These are phyloP conservation scores for Dolomedes plantarius DNA, from an alignment of 2,888 invertebrate genomes.

Conservation along the genomic window DNA sequence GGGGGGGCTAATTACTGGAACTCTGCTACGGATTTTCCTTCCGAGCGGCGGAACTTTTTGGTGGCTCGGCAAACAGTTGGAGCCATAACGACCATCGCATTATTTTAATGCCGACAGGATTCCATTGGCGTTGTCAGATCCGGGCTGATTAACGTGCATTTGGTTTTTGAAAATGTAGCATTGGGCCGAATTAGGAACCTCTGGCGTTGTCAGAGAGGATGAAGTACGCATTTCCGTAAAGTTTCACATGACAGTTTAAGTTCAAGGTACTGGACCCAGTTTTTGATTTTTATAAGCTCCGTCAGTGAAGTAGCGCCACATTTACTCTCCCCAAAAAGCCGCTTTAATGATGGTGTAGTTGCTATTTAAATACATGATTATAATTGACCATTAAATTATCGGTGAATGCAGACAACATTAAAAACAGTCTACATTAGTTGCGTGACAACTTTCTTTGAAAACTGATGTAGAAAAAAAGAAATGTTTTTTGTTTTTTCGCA, in stretches of 20 bases:
- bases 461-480: too few species aligned
- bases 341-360: background rate
- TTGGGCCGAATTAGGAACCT: constrained; percentile 21
- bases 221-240: constrained; percentile 36
- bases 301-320: constrained; percentile 1
- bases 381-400: background rate
- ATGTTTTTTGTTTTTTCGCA: too few species aligned
- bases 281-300: background rate
- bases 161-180: constrained; percentile 27
- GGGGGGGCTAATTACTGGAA: constrained; percentile 49
- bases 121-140: constrained; percentile 53
- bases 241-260: constrained; percentile 37
- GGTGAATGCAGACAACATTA: background rate
- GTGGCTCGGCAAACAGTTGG: constrained; percentile 44
- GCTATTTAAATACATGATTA: background rate
- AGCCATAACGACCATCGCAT: constrained; percentile 45
- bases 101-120: constrained; percentile 60
- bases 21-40: constrained; percentile 45
- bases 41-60: constrained; percentile 46
- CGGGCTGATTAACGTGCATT: constrained; percentile 43
- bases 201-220: constrained; percentile 32
- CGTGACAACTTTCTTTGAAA: background rate
- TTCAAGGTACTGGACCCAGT: background rate
- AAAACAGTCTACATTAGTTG: background rate
- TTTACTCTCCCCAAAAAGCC: background rate